Evolutionary conservation across 2,797 vertebrate species (phyloP).

Genomic region (Buphagus erythrorhynchus): DNA sequence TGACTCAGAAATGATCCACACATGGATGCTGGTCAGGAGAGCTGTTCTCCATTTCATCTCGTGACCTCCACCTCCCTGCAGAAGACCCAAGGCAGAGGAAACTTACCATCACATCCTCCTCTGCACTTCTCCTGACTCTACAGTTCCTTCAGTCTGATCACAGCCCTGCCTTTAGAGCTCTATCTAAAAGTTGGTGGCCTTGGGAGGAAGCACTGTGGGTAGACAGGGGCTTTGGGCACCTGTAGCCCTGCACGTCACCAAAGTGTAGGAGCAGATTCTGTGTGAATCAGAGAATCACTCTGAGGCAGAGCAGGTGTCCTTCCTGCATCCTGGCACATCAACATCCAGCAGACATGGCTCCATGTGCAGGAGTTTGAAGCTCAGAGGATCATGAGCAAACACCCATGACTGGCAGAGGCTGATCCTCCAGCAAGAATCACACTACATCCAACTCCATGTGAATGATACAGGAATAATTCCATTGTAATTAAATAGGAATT

Average conservation of each 20-base stretch:
- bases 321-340: background rate
- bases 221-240: background rate
- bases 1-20: background rate
- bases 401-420: background rate
- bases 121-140: background rate
- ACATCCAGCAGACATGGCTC: background rate
- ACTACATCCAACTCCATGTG: background rate
- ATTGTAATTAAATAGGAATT: slow-evolving; percentile 65
- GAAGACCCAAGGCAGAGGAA: background rate
- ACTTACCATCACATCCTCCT: background rate
- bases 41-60: background rate
- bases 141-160: background rate
- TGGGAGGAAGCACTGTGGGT: background rate
- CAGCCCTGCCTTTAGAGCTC: background rate
- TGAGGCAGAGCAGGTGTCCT: background rate
- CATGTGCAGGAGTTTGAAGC: accelerated
- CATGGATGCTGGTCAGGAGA: background rate
- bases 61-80: background rate
- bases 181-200: background rate
- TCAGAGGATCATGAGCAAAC: background rate
- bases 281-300: no score
- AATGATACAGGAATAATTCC: slow-evolving; percentile 40
- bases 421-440: slow-evolving; percentile 13
- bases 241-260: accelerated
- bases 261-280: accelerated